Evolutionary conservation across 1,140 invertebrate genomes (phyloP), one percentile per base, ranked within the genome.

Genomic region (Argopecten irradians): DNA sequence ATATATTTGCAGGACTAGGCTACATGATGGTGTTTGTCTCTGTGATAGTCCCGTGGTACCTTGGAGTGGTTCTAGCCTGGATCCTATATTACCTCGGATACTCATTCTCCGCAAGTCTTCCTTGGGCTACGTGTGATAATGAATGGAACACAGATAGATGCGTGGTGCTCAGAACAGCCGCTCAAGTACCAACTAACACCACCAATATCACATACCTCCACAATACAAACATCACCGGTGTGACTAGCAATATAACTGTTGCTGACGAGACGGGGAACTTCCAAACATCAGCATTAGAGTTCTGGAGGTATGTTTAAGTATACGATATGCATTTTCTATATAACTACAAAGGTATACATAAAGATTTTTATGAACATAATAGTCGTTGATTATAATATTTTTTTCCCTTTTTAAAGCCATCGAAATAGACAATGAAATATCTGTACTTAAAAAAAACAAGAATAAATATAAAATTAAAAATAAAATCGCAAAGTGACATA

Each of bases 1-100:
- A 19, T 87, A 82, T 22, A 34, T 34, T 43, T 86, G 9, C 89
- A 94, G 94, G 94, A 22, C 36, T 94, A 46, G 94, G 93, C 2
- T 90, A 90, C 39, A 92, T 91, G 13, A 94, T 94, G 93, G 88
- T 93, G 14, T 84, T 93, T 13, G 87, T 93, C 8, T 93, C 93
- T 1, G 88, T 88, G 28, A 91, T 94, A 41, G 87, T 87, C 22
- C 88, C 86, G 32, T 88, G 99, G 97, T 99, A 99, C 95, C 99
- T 99, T 96, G 99, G 99, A 95, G 98, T 98, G 84, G 98, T 99
- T 93, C 98, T 99, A 85, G 98, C 98, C 19, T 99, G 98, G 98
- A 98, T 98, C 0, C 97, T 99, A 3, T 99, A 99, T 95, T 99
- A 99, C 91, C 95, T 97, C 98, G 90, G 97, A 34, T 93, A 90